These are phyloP conservation scores for Coranthus polyacanthus DNA, from an alignment of 2,797 vertebrate species.

Conservation along the genomic window DNA sequence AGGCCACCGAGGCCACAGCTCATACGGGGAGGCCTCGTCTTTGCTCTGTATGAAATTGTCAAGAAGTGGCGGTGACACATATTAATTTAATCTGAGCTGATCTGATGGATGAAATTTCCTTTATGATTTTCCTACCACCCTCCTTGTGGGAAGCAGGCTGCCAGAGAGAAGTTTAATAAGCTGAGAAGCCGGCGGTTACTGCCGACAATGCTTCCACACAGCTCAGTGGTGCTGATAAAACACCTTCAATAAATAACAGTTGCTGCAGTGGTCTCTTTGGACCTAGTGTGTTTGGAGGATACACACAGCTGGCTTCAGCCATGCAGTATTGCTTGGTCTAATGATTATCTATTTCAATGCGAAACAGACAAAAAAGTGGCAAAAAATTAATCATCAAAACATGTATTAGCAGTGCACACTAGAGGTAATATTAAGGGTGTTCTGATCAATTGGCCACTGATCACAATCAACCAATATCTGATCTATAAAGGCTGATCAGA, in stretches of 20 bases:
- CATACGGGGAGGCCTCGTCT: slow-evolving; percentile 56
- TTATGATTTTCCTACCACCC: slow-evolving; percentile 77
- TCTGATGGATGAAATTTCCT: slow-evolving; percentile 88
- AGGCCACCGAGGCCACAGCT: slow-evolving; percentile 39
- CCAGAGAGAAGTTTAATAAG: slow-evolving; percentile 87
- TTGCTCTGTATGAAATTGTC: slow-evolving; percentile 85
- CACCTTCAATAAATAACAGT: slow-evolving; percentile 84
- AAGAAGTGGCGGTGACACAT: slow-evolving; percentile 85
- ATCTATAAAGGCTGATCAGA: no score
- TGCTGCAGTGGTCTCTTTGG: slow-evolving; percentile 73
- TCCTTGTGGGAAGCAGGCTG: slow-evolving; percentile 77
- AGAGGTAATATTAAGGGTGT: background rate
- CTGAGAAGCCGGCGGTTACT: slow-evolving; percentile 77
- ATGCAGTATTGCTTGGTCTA: slow-evolving; percentile 6
- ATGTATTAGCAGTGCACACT: background rate
- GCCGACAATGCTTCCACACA: slow-evolving; percentile 74
- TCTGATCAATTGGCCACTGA: background rate
- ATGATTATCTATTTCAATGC: slow-evolving; percentile 14
- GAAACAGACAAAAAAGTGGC: background rate
- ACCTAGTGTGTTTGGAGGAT: slow-evolving; percentile 40
- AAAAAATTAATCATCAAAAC: background rate
- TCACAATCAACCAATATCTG: no score
- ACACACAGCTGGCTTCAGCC: slow-evolving; percentile 46
- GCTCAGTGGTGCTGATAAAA: slow-evolving; percentile 83
- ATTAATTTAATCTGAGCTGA: slow-evolving; percentile 88